Base-by-base conservation (phyloP, 2,888 invertebrate species). In the Acanthosepion lycidas region DNA sequence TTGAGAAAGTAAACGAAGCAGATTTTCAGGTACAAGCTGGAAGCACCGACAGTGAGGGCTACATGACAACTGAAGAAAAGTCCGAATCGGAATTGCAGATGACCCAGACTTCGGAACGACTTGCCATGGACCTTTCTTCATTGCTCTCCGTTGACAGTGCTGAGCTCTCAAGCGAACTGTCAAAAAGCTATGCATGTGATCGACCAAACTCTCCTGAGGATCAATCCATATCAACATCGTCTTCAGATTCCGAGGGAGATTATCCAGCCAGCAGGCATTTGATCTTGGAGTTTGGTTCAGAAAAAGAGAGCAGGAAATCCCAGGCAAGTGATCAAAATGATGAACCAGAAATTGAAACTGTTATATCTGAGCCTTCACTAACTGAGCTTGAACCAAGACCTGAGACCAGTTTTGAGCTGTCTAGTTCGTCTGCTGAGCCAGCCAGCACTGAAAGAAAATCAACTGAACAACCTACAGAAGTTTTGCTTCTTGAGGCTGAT, bases 121-220 rank as follows among this genome's bases (percentile, higher is more conserved):
- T 93, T 20, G 93, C 93, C 20, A 93, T 93, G 28, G 93, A 93
- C 53, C 53, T 93, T 49, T 93, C 93, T 53, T 49, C 49, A 4
- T 49, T 93, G 51, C 93, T 93, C 33, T 93, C 93, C 12, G 93
- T 93, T 28, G 93, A 93, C 28, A 93, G 93, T 93, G 49, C 93
- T 8, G 93, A 93, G 51, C 33, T 93, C n/a, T 93, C 93, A 53
- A 28, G n/a, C n/a, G 51, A 93, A 93, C 51, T 93, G 53, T 93
- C 93, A 51, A 48, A 93, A n/a, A 28, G n/a, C 53, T 93, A 93
- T 28, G 93, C 53, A 28, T 6, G 51, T 26, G 53, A 93, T 15
- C 51, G 51, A 51, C 93, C 93, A 28, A 93, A 51, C 28, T 93
- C 51, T 6, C 51, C 51, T 18, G 51, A 93, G 33, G 93, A 93